Evolutionary conservation across 2,888 invertebrate species (phyloP).

Genomic region (Apamea crenata): DNA sequence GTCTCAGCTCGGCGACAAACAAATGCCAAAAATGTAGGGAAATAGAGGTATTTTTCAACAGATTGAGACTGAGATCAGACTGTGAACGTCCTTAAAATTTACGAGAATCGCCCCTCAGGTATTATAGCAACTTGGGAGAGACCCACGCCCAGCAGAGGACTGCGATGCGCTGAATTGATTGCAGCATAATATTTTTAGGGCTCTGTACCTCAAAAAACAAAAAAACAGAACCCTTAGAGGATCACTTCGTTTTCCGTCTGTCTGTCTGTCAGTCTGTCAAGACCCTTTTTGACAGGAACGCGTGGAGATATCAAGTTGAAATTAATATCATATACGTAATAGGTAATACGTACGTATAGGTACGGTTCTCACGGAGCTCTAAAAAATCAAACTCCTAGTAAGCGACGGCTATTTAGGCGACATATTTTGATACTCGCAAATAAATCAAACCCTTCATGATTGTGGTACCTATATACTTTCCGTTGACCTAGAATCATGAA

Average conservation of each 20-base stretch:
- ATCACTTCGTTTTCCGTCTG: too few relatives aligned
- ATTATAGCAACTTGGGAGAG: background rate
- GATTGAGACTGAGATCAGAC: too few relatives aligned
- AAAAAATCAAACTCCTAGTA: background rate
- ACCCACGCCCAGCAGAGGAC: background rate
- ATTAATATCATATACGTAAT: background rate
- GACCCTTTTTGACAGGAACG: too few relatives aligned
- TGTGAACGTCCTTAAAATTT: too few relatives aligned
- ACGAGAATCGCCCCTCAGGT: background rate
- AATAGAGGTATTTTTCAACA: too few relatives aligned
- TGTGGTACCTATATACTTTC: background rate
- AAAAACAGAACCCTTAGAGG: too few relatives aligned
- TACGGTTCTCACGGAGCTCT: background rate
- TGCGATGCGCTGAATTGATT: background rate
- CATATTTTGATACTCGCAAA: background rate
- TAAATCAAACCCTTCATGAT: background rate
- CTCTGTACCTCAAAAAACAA: too few relatives aligned
- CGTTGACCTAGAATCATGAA: background rate
- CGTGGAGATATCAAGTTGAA: too few relatives aligned
- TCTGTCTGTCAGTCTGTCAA: too few relatives aligned
- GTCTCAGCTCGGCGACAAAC: too few relatives aligned
- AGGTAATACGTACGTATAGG: too few relatives aligned
- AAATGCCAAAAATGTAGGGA: too few relatives aligned
- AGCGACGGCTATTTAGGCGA: background rate
- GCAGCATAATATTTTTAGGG: background rate